A percentile compares a stretch with the other conserved stretches of the same genome.
These are phyloP conservation scores for Gasterosteus aculeatus DNA, from an alignment of 2,113 vertebrate species.

Conservation along the genomic window DNA sequence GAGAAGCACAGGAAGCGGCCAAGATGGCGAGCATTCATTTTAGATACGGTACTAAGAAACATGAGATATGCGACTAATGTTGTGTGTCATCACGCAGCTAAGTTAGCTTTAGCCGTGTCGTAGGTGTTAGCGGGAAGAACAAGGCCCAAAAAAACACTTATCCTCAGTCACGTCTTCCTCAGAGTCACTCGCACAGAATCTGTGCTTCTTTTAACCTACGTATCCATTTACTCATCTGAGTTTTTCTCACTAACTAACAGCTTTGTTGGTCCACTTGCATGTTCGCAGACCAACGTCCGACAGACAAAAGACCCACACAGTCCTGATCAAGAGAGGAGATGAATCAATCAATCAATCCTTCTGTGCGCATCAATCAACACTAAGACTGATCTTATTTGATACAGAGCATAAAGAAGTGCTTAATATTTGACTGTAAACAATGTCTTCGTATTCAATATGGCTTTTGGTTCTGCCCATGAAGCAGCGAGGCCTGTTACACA, in stretches of 20 bases:
- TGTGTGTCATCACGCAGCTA: not conserved
- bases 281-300: not conserved
- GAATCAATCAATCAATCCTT: too few relatives aligned
- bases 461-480: conserved; percentile 14
- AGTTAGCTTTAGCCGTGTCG: not conserved
- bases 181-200: not conserved
- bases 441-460: not conserved
- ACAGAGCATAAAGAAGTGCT: not conserved
- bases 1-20: not conserved
- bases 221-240: too few relatives aligned
- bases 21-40: too few relatives aligned
- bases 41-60: too few relatives aligned
- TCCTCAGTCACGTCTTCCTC: not conserved
- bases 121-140: not conserved
- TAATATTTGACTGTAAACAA: not conserved
- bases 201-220: too few relatives aligned
- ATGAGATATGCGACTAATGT: not conserved
- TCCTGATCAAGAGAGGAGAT: not conserved
- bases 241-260: too few relatives aligned
- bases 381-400: not conserved
- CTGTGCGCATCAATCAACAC: not conserved
- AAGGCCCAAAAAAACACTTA: not conserved
- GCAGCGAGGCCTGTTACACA: conserved; percentile 17
- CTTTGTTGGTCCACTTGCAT: too few relatives aligned
- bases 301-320: not conserved